Evolutionary conservation across 2,797 vertebrate species (phyloP).

Genomic region (Dipus sagitta): DNA sequence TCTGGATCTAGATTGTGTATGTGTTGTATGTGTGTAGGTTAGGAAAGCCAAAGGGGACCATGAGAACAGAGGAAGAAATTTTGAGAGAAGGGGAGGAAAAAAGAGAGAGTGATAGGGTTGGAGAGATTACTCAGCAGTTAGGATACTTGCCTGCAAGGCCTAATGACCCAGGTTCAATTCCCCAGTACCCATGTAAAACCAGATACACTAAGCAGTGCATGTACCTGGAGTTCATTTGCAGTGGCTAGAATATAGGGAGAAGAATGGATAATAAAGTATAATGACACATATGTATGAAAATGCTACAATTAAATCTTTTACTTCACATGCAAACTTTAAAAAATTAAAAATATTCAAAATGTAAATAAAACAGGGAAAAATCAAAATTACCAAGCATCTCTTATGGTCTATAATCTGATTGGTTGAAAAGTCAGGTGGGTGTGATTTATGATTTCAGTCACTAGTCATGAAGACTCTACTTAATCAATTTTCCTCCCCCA

Average conservation of each 20-base stretch:
- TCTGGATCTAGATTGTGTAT: not conserved
- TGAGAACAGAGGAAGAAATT: not conserved
- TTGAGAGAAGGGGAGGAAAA: not conserved
- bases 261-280: not conserved
- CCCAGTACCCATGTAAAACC: too few relatives aligned
- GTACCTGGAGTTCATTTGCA: too few relatives aligned
- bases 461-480: slow-evolving; percentile 62
- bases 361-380: not conserved
- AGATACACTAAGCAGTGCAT: too few relatives aligned
- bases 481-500: slow-evolving; percentile 66
- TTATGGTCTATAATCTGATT: slow-evolving; percentile 64
- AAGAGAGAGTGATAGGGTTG: not conserved
- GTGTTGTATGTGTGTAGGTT: not conserved
- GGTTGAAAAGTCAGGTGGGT: slow-evolving; percentile 47
- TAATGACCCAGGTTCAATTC: too few relatives aligned
- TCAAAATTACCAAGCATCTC: slow-evolving; percentile 55
- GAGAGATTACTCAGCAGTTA: too few relatives aligned
- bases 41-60: not conserved
- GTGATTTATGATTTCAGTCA: slow-evolving; percentile 69
- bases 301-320: not conserved
- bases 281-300: not conserved
- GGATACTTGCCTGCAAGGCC: too few relatives aligned
- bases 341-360: not conserved
- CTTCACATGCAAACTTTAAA: not conserved
- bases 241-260: not conserved